Percentiles rank a stretch among this genome's conserved stretches.
Evolutionary conservation across 2,888 invertebrate species (phyloP).

Genomic region (Eupeodes latifasciatus): DNA sequence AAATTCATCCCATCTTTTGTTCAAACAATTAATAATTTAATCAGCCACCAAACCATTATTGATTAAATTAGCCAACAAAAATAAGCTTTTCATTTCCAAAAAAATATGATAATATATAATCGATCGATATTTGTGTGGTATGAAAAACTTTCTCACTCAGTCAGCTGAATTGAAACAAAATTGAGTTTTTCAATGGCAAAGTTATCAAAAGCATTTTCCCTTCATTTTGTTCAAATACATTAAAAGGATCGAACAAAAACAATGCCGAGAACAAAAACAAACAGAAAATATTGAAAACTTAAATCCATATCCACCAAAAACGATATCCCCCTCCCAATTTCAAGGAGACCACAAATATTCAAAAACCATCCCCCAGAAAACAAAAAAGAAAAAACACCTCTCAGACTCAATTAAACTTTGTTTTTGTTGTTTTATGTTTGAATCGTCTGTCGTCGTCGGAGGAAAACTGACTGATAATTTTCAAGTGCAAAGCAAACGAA

Average conservation of each 20-base stretch:
- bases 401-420: slow-evolving; percentile 81
- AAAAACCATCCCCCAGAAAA: neutral
- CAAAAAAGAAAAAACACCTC: slow-evolving; percentile 39
- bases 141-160: neutral
- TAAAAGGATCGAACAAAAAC: neutral
- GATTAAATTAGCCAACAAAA: neutral
- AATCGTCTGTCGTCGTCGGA: slow-evolving; percentile 69
- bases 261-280: neutral
- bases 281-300: neutral
- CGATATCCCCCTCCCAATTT: neutral
- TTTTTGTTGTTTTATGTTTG: slow-evolving; percentile 51
- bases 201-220: neutral
- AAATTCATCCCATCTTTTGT: neutral
- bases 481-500: slow-evolving; percentile 81
- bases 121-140: no score
- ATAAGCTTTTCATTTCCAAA: slow-evolving; percentile 4
- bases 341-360: slow-evolving; percentile 49
- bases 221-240: slow-evolving; percentile 1
- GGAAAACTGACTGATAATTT: slow-evolving; percentile 82
- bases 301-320: slow-evolving; percentile 4
- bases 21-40: neutral
- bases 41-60: neutral
- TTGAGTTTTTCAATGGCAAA: slow-evolving; percentile 16
- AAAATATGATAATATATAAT: neutral
- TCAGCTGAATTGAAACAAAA: slow-evolving; percentile 10